phyloP scores from a whole-genome alignment of 2,113 vertebrate genomes.

The Pterophyllum scalare region DNA sequence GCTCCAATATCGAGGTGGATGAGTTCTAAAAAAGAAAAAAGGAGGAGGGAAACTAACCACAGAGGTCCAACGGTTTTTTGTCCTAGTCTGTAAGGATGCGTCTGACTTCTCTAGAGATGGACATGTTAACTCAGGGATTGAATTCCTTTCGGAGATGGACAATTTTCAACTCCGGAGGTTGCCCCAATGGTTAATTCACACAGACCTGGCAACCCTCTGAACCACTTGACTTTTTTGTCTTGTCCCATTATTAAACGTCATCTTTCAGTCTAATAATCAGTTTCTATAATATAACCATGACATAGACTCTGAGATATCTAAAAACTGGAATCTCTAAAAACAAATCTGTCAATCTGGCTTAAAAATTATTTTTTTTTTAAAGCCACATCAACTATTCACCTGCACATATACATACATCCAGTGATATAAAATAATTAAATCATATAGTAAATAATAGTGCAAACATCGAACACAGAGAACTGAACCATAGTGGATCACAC shows the following conservation, averaged over 20 bases:
- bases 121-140: not conserved
- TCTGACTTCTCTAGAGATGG: not conserved
- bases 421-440: not conserved
- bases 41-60: not conserved
- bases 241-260: not conserved
- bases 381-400: not conserved
- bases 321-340: no score
- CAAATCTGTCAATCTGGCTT: not conserved
- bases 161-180: not conserved
- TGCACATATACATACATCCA: not conserved
- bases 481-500: constrained; percentile 29
- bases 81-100: not conserved
- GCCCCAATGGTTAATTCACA: not conserved
- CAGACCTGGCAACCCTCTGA: not conserved
- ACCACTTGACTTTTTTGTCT: not conserved
- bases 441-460: not conserved
- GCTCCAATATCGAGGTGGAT: not conserved
- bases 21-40: not conserved
- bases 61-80: not conserved
- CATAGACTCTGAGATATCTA: not conserved
- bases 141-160: not conserved
- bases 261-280: not conserved
- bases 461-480: constrained; percentile 5
- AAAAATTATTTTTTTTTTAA: fast-evolving
- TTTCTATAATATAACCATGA: not conserved